A percentile compares a stretch with the other conserved stretches of the same genome.
Conservation (phyloP, 2,113 vertebrate species). For the Cranoglanis bouderius region DNA sequence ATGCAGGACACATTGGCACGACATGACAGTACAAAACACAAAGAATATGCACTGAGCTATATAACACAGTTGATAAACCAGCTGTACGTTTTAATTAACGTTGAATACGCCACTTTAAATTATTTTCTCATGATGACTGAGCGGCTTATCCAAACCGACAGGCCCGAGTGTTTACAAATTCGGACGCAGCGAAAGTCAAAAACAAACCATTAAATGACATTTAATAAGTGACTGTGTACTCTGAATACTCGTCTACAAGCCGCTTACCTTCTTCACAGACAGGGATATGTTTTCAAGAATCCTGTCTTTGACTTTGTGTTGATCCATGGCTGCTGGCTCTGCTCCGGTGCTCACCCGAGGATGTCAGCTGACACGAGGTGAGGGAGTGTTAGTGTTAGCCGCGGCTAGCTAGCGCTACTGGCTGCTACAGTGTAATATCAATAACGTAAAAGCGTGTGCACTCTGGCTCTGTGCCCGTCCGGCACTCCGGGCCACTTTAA, state of each 20-base stretch:
- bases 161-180: slow-evolving; percentile 38
- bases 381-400: neutral
- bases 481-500: neutral
- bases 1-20: neutral
- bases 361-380: slow-evolving; percentile 70
- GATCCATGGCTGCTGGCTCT: slow-evolving; percentile 79
- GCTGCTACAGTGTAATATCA: neutral
- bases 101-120: too few species aligned
- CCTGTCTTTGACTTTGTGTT: slow-evolving; percentile 92
- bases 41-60: neutral
- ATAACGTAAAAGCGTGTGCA: neutral
- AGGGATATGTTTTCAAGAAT: slow-evolving; percentile 95
- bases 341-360: slow-evolving; percentile 59
- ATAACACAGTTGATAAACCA: neutral
- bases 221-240: too few species aligned
- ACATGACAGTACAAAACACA: neutral
- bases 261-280: slow-evolving; percentile 93
- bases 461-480: neutral
- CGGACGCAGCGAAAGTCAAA: neutral
- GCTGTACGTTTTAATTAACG: neutral
- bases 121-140: slow-evolving; percentile 11
- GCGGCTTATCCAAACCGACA: neutral
- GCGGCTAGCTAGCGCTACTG: neutral
- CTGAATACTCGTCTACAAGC: neutral
- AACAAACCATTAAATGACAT: neutral